phyloP scores from a whole-genome alignment of 2,797 vertebrate species.

The Megaceryle alcyon region DNA sequence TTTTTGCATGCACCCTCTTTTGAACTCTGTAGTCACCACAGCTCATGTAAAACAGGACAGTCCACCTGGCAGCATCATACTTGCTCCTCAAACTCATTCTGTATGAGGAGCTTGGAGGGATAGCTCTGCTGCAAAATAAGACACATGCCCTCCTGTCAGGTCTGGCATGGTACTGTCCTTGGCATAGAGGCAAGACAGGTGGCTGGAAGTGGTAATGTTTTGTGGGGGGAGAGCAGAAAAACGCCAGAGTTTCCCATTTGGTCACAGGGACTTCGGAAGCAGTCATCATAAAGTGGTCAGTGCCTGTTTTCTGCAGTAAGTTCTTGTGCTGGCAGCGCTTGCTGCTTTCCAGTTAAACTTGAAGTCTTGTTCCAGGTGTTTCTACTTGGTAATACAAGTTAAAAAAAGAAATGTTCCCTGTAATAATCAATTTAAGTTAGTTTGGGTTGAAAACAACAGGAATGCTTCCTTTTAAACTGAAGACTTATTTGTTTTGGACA shows the following conservation, averaged over 20 bases:
- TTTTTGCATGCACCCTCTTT: background rate
- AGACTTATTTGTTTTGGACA: background rate
- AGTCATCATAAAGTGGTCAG: background rate
- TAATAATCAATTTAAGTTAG: background rate
- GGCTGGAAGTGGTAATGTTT: background rate
- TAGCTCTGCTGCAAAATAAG: background rate
- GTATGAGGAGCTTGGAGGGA: background rate
- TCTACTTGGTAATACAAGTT: fast-evolving
- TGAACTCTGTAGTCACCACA: background rate
- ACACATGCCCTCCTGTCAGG: fast-evolving
- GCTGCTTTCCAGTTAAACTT: background rate
- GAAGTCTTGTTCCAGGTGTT: background rate
- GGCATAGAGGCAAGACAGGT: background rate
- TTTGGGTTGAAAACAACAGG: background rate
- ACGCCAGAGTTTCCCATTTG: background rate
- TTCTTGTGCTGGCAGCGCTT: background rate
- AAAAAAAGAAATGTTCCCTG: background rate
- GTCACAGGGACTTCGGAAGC: background rate
- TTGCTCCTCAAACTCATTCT: fast-evolving
- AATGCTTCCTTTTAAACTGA: background rate
- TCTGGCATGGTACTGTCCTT: fast-evolving
- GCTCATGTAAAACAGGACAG: background rate
- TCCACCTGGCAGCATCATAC: fast-evolving
- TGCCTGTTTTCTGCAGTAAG: background rate
- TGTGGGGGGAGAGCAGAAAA: background rate